Evolutionary conservation across 2,797 vertebrate species (phyloP), one percentile per base, ranked within the genome.

Genomic region (Phoxinus dragarum): DNA sequence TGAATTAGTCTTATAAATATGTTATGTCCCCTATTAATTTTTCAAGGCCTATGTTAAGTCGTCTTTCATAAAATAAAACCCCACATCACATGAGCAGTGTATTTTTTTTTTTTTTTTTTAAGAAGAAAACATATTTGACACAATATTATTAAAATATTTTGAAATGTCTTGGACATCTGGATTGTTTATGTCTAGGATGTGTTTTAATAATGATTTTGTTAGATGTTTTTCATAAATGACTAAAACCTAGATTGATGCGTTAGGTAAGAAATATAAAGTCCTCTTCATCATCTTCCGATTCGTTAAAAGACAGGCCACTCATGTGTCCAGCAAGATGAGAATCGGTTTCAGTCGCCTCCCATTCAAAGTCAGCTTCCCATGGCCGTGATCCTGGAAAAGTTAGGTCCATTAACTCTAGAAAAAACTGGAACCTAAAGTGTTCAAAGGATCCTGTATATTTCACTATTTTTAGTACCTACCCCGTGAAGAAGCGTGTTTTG

Each of bases 1-100:
- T 88, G 88, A 94, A 92, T 90, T 91, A 91, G 67, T 91, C 76
- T 86, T 36, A 77, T 82, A 56, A 72, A 79, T 76, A 81, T 61
- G 54, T 90, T 68, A 54, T 80, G 74, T 90, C 52, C 77, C 66
- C 52, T 84, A 47, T 84, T 86, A 14, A 71, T 73, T 80, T 82
- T 40, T 86, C 67, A 88, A 76, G 27, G 80, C 86, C 87, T 87
- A 27, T 87, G 68, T 88, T 61, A 85, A 81, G 64, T 72, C 56
- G 44, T 87, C 72, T 88, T 90, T 90, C 87, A 80, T 87, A 88
- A 27, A 90, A 88, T 90, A 90, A 90, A 88, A 69, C 38, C 68
- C 77, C 69, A 81, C 40, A 52, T 86, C 49, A 67, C 42, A 52
- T 66, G 44, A 85, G 47, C 21, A 59, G 54, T 36, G 73, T 74